Evolutionary conservation across 1,140 invertebrate species (phyloP), one percentile per base, ranked within the genome.

Genomic region (Sycobia sp.): DNA sequence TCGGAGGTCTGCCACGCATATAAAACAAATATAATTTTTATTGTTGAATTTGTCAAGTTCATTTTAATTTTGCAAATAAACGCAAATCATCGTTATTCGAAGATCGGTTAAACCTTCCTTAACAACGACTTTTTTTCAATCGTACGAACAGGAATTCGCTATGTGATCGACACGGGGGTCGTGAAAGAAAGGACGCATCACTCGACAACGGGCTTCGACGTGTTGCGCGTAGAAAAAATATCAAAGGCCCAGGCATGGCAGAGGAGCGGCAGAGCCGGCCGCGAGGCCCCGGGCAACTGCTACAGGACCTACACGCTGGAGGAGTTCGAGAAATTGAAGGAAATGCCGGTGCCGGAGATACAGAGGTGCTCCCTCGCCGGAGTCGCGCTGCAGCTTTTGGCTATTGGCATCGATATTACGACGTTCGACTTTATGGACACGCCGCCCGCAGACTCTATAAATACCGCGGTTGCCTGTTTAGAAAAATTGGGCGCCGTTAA

Each of bases 171-270:
- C 76, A 90, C 90, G 64, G 97, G 97, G 8, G 90, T 92, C 77
- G 95, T 98, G 0, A 99, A 99, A 84, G 86, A 87, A 58, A 90
- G 89, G 76, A 87, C 88, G 0, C 94, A 91, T 83, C 91, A 94
- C 73, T 86, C 92, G 5, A 83, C 81, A 14, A 95, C 90, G 27
- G 93, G 94, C 13, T 83, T 97, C 43, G 95, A 98, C 77, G 77
- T 92, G 11, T 76, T 98, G 36, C 89, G 89, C 73, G 90, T 97
- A 1, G 86, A 91, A 51, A 84, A 87, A 71, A 90, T 97, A 64
- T 96, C 96, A 4, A 90, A 93, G 79, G 94, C 95, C 29, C 95
- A 97, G 79, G 91, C 93, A 1, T 91, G 91, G 88, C 96, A 99
- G 83, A 84, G 95, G 58, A 88, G 91, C 14, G 96, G 96, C 2